Evolutionary conservation across 2,113 vertebrate species (phyloP).

Genomic region (Ctenodactylus gundi): DNA sequence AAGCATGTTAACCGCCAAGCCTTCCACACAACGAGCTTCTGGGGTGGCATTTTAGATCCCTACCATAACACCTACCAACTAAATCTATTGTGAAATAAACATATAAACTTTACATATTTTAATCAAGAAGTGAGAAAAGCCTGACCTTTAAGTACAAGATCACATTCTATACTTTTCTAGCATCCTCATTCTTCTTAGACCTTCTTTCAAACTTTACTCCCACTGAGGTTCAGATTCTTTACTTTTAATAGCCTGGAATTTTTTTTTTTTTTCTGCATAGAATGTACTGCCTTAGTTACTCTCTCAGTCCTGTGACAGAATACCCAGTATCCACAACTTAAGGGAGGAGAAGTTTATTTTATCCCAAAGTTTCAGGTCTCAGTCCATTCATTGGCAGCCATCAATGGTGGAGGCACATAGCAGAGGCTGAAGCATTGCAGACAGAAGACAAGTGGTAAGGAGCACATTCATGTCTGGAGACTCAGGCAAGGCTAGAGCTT

Average conservation of each 20-base stretch:
- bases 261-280: neutral
- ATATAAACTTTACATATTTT: neutral
- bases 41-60: neutral
- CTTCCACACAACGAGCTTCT: neutral
- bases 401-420: too few species aligned
- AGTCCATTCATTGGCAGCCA: too few species aligned
- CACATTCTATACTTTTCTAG: neutral
- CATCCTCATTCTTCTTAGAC: neutral
- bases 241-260: neutral
- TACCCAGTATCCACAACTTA: too few species aligned
- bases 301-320: too few species aligned
- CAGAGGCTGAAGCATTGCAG: too few species aligned
- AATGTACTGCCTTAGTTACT: too few species aligned
- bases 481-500: too few species aligned
- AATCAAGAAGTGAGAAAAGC: neutral
- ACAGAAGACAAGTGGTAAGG: too few species aligned
- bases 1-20: neutral
- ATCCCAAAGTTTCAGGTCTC: too few species aligned
- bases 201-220: neutral
- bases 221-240: neutral
- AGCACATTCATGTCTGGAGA: too few species aligned
- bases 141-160: too few species aligned
- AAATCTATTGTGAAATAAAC: neutral
- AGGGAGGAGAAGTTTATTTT: too few species aligned
- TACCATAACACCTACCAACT: neutral